Conservation (phyloP, 2,113 vertebrate genomes). For the Morone chrysops region DNA sequence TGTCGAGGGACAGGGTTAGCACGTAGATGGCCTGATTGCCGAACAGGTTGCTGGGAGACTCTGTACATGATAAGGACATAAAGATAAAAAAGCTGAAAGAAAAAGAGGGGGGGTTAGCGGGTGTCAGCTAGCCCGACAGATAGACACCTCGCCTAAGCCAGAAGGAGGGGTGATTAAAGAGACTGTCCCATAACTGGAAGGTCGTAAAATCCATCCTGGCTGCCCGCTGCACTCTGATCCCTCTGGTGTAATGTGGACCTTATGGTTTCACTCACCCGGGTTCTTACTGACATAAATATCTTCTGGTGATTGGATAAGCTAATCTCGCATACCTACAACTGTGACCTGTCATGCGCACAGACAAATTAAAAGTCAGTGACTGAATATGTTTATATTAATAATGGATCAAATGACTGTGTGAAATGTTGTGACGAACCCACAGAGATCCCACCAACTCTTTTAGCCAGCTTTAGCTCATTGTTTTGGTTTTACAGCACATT, state of each 20-base stretch:
- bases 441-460: neutral
- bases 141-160: conserved; percentile 49
- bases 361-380: conserved; percentile 1
- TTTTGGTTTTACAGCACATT: neutral
- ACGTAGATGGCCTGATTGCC: conserved; percentile 3
- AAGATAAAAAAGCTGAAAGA: conserved; percentile 40
- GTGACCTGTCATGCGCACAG: neutral
- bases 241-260: conserved; percentile 35
- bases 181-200: conserved; percentile 49
- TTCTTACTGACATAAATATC: conserved; percentile 15
- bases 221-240: conserved; percentile 32
- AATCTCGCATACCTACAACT: conserved; percentile 6
- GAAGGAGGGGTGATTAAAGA: conserved; percentile 48
- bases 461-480: neutral
- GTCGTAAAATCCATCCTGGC: conserved; percentile 56
- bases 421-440: neutral
- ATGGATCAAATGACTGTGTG: neutral
- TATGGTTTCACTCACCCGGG: conserved; percentile 36
- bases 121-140: conserved; percentile 56
- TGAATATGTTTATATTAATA: neutral
- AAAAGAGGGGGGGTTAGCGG: conserved; percentile 2
- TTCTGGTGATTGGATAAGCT: conserved; percentile 15
- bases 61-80: conserved; percentile 28
- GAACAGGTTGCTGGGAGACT: conserved; percentile 9
- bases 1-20: neutral